Conservation (phyloP, 1,140 invertebrate genomes). For the Akabosia matsudoensis region DNA sequence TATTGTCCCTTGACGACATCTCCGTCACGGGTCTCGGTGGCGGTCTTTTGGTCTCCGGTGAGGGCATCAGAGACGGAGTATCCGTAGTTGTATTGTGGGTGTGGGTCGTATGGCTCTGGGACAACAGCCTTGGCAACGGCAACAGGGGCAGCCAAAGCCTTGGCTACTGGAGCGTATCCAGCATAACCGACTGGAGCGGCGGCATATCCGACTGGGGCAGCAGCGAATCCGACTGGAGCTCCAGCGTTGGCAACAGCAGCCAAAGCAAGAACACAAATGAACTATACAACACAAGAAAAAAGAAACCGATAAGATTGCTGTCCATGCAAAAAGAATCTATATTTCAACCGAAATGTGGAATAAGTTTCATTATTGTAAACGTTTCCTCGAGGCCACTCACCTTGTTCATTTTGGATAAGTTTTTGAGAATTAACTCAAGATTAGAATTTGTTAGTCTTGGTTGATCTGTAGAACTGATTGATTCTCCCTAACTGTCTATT, state of each 20-base stretch:
- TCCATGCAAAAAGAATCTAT: background rate
- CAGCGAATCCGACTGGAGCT: too few species aligned
- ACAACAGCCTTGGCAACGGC: background rate
- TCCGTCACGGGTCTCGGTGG: slow-evolving; percentile 64
- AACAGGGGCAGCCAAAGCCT: background rate
- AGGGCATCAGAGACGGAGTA: slow-evolving; percentile 32
- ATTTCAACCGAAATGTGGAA: background rate
- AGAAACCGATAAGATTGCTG: background rate
- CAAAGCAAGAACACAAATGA: background rate
- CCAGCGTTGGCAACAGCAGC: background rate
- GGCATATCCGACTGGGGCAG: background rate
- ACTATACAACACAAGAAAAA: background rate
- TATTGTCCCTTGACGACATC: slow-evolving; percentile 69
- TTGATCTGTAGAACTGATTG: background rate
- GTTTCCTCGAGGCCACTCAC: background rate
- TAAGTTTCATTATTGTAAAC: too few species aligned
- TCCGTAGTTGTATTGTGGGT: slow-evolving; percentile 37
- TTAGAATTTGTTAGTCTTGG: background rate
- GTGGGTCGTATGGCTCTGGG: slow-evolving; percentile 36
- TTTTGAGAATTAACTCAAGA: background rate
- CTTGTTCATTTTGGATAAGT: background rate
- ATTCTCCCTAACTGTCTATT: background rate
- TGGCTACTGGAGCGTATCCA: background rate
- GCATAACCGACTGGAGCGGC: background rate
- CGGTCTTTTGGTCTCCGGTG: slow-evolving; percentile 46